These are phyloP conservation scores for Nyctibius grandis DNA, from an alignment of 2,797 vertebrate genomes.

Conservation along the genomic window DNA sequence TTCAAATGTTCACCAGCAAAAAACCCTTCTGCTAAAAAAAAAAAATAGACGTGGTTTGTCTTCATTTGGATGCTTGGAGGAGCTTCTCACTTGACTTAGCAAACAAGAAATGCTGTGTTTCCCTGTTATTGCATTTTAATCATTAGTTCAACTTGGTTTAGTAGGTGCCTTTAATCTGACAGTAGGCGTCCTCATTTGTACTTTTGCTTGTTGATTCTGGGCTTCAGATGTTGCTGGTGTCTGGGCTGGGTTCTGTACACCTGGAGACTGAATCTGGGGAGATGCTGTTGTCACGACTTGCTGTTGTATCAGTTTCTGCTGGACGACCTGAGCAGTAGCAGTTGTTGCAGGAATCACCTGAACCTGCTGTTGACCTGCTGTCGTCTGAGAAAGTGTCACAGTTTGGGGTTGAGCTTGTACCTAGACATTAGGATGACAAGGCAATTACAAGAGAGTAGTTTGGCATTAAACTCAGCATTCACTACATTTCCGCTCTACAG, in stretches of 20 bases:
- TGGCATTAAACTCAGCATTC: background rate
- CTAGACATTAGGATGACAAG: conserved; percentile 1
- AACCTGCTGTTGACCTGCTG: conserved; percentile 81
- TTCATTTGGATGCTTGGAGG: background rate
- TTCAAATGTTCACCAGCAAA: conserved; percentile 18
- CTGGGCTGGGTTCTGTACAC: conserved; percentile 84
- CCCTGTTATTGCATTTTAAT: background rate
- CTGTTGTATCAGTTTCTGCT: conserved; percentile 86
- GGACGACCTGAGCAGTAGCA: conserved; percentile 81
- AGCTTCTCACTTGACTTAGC: background rate
- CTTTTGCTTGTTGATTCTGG: conserved; percentile 78
- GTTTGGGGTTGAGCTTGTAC: conserved; percentile 86
- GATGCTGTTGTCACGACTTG: conserved; percentile 82
- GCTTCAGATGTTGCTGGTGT: conserved; percentile 67
- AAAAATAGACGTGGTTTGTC: background rate
- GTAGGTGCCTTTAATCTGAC: conserved; percentile 83
- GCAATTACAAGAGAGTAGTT: background rate
- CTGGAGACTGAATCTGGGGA: conserved; percentile 82
- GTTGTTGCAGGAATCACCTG: conserved; percentile 86
- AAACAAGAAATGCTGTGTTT: background rate
- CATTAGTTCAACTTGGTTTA: conserved; percentile 78
- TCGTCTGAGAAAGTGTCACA: conserved; percentile 83
- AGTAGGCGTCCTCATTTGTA: conserved; percentile 78
- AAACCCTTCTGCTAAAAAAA: background rate
- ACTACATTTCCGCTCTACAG: background rate